phyloP scores from a whole-genome alignment of 1,140 invertebrate species.

The Tribolium castaneum region DNA sequence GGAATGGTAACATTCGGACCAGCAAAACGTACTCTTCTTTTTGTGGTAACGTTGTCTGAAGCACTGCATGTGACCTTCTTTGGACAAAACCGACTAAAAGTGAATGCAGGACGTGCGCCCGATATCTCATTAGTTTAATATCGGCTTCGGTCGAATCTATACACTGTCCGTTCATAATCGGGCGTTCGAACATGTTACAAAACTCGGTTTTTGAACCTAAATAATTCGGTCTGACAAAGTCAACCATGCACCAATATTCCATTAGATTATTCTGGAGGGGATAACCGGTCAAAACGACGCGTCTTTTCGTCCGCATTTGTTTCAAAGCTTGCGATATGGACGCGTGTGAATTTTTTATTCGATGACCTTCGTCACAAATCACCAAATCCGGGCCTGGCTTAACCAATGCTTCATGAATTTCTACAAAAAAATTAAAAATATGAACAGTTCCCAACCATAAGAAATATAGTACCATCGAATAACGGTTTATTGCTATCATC shows the following conservation, averaged over 20 bases:
- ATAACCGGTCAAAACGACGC: conserved; percentile 94
- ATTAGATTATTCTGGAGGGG: conserved; percentile 96
- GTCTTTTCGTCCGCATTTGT: conserved; percentile 88
- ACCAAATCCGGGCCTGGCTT: conserved; percentile 94
- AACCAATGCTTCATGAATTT: conserved; percentile 87
- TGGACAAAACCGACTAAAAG: conserved; percentile 93
- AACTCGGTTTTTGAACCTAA: conserved; percentile 92
- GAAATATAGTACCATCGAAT: conserved; percentile 73
- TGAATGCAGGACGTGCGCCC: conserved; percentile 91
- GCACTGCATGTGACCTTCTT: conserved; percentile 87
- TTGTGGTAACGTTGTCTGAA: conserved; percentile 86
- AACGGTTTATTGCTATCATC: conserved; percentile 87
- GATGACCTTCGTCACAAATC: conserved; percentile 95
- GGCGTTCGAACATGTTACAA: conserved; percentile 94
- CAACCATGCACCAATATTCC: conserved; percentile 98
- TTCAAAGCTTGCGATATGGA: conserved; percentile 93
- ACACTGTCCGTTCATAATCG: conserved; percentile 95
- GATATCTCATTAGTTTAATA: conserved; percentile 83
- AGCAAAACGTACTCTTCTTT: conserved; percentile 94
- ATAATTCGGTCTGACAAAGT: conserved; percentile 95
- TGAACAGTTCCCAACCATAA: no score
- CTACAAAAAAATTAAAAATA: conserved; percentile 65
- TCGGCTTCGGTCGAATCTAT: conserved; percentile 92
- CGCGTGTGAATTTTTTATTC: conserved; percentile 96
- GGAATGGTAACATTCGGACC: conserved; percentile 87